A percentile compares a stretch with the other conserved stretches of the same genome.
These are phyloP conservation scores for Drosophila leonis DNA, from an alignment of 2,888 invertebrate genomes.

Conservation along the genomic window DNA sequence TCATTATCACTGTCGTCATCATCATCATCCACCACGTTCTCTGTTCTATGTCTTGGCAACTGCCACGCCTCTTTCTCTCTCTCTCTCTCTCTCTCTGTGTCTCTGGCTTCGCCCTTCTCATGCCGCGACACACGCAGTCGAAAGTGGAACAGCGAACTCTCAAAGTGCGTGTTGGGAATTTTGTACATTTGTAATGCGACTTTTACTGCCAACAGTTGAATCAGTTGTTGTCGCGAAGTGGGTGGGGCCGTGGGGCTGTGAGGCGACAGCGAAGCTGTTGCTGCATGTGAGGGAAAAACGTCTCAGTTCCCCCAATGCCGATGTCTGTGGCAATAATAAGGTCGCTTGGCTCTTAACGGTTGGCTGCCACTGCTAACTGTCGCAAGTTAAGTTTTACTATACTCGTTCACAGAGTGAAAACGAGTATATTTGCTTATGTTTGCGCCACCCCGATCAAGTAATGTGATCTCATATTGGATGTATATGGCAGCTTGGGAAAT, in stretches of 20 bases:
- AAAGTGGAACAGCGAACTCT: constrained; percentile 63
- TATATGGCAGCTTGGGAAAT: not conserved
- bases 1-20: not conserved
- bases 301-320: constrained; percentile 14
- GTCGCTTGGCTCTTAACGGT: constrained; percentile 53
- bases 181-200: constrained; percentile 34
- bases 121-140: constrained; percentile 3
- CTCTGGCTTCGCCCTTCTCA: not conserved
- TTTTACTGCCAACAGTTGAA: constrained; percentile 30
- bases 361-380: constrained; percentile 45
- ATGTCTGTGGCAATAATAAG: constrained; percentile 34
- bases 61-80: constrained; percentile 15
- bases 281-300: constrained; percentile 27
- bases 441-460: not conserved
- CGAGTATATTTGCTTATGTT: not conserved
- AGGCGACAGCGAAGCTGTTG: constrained; percentile 9
- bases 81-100: not conserved
- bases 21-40: not conserved
- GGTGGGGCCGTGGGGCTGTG: not conserved
- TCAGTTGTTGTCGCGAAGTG: constrained; percentile 1
- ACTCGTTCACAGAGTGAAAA: not conserved
- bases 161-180: constrained; percentile 68
- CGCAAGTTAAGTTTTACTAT: constrained; percentile 24
- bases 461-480: not conserved
- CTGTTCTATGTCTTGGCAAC: constrained; percentile 7